Conservation (phyloP, 2,113 vertebrate species). For the Acinonyx jubatus region DNA sequence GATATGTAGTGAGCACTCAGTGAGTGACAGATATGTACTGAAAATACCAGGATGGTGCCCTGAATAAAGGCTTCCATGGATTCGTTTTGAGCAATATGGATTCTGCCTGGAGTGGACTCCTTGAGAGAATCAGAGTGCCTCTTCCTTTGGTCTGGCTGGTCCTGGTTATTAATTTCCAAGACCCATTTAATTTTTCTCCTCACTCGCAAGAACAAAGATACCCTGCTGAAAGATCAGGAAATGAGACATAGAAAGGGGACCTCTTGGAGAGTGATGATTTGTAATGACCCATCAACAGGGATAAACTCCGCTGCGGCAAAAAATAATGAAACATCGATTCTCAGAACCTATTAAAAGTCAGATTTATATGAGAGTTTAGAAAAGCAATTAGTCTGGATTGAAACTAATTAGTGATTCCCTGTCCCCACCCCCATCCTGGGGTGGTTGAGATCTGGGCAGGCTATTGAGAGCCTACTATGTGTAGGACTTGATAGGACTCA, state of each 20-base stretch:
- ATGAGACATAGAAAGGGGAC: background rate
- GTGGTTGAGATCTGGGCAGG: background rate
- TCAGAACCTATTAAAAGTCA: slow-evolving; percentile 59
- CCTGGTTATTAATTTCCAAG: background rate
- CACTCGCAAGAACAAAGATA: slow-evolving; percentile 6
- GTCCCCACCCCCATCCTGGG: background rate
- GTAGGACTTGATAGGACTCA: background rate
- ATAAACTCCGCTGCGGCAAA: slow-evolving; percentile 26
- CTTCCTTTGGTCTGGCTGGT: background rate
- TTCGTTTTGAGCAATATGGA: background rate
- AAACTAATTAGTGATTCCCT: slow-evolving; percentile 45
- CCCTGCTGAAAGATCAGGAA: slow-evolving; percentile 4
- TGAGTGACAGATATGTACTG: rapidly evolving
- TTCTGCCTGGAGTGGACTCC: background rate
- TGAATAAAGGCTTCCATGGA: background rate
- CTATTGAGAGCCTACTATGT: slow-evolving; percentile 22
- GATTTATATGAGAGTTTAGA: slow-evolving; percentile 57
- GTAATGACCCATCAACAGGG: slow-evolving; percentile 36
- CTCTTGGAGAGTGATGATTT: background rate
- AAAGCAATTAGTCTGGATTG: slow-evolving; percentile 68
- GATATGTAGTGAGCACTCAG: rapidly evolving
- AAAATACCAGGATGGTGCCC: background rate
- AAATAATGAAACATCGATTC: slow-evolving; percentile 75
- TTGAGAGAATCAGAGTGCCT: background rate
- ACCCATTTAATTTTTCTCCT: background rate